Base-by-base conservation (phyloP, 2,797 vertebrate genomes). In the Siniperca undulata region DNA sequence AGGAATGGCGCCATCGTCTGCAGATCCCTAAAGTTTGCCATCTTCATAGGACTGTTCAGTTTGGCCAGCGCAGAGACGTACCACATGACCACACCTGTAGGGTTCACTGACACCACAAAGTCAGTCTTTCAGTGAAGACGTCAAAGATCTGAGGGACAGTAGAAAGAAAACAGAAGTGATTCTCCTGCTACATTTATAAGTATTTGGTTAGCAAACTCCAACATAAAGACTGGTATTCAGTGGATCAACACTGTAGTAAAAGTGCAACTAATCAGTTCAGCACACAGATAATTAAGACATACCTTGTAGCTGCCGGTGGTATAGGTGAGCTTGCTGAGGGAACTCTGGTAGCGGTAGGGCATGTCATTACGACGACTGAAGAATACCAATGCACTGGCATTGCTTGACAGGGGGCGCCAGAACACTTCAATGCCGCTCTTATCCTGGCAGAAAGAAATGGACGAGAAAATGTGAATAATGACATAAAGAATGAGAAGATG, bases 51-150 rank as follows among this genome's bases (percentile, higher is more conserved):
- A 40, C 40, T 40, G 9, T 40, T 52, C 6, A 14, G 24, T 44
- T 77, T 79, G 0, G 10, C 50, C 3, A 20, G 60, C 2, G 96
- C 94, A 4, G 90, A 89, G 67, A 98, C 73, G 19, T 97, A 97
- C 97, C 97, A 98, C 97, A 98, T 97, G 83, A 98, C 97, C 72
- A 97, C 97, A 1, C 98, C 98, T 0, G 96, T 95, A 22, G 98
- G 97, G 88, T 98, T 97, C 86, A 99, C 89, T 7, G 94, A 70
- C 22, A 98, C 96, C 0, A 97, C 96, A 72, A 98, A 97, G 64
- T 84, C 92, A 59, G 94, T 9, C 59, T 93, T 87, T 92, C 92
- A 0, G 88, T 91, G 65, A 96, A 98, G 71, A 98, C 96, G 0
- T 97, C 94, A 77, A 94, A 92, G 20, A 94, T 90, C 98, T 99